Evolutionary conservation across 1,140 invertebrate genomes (phyloP).

Genomic region (Nephila pilipes): DNA sequence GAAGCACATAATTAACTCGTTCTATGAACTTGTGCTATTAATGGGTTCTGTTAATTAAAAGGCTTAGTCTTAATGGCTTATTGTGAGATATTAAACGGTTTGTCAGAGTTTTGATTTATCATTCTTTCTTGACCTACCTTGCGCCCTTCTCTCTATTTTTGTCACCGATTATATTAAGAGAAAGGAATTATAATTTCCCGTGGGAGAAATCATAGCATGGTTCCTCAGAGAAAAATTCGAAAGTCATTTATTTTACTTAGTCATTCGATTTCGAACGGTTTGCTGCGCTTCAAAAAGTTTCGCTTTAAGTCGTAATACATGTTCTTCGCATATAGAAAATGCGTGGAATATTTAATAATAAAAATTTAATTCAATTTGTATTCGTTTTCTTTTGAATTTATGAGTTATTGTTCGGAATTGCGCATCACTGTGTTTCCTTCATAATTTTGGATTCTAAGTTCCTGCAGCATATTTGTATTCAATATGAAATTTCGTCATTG

Average conservation of each 20-base stretch:
- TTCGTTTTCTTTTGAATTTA: too few species aligned
- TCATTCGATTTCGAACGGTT: background rate
- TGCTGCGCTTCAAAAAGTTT: background rate
- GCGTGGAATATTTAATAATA: too few species aligned
- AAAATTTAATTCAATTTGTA: too few species aligned
- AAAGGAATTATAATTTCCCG: background rate
- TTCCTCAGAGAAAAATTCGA: constrained; percentile 8
- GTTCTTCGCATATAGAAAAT: too few species aligned
- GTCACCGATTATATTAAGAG: background rate
- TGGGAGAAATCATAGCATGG: background rate
- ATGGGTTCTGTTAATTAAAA: background rate
- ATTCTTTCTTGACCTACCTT: background rate
- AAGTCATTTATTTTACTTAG: background rate
- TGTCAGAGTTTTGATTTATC: background rate
- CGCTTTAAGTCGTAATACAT: too few species aligned
- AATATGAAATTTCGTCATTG: too few species aligned
- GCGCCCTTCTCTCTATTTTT: background rate
- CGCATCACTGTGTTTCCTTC: too few species aligned
- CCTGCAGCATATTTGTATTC: too few species aligned
- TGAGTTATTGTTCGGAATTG: too few species aligned
- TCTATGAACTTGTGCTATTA: background rate
- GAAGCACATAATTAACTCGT: background rate
- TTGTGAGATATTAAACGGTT: background rate
- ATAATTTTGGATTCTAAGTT: too few species aligned
- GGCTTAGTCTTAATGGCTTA: background rate